Evolutionary conservation across 37 sponge, comb jelly and placozoan species (phyloP).

Genomic region (Chondrilla cf. caribensis): DNA sequence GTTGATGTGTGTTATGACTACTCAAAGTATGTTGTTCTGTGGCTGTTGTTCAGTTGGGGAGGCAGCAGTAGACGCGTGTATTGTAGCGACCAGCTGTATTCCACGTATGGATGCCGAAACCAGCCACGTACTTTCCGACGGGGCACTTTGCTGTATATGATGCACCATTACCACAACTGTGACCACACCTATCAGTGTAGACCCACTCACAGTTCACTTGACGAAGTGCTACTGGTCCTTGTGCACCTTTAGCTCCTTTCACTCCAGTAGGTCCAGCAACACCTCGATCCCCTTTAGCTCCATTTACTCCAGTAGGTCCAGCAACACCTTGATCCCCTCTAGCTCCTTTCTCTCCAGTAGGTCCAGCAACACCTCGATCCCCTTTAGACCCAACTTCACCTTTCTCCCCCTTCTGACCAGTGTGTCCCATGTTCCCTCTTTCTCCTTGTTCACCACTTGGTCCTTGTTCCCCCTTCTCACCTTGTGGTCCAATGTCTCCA

Average conservation of each 20-base stretch:
- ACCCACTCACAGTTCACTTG: no score
- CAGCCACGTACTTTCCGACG: not conserved
- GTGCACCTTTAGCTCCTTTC: no score
- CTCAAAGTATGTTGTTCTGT: no score
- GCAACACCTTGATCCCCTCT: conserved; percentile 4
- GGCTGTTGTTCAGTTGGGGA: not conserved
- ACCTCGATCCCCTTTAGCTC: not conserved
- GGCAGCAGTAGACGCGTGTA: conserved; percentile 1
- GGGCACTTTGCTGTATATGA: not conserved
- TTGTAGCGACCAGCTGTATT: not conserved
- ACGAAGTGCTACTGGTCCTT: no score
- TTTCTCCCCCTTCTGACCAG: not conserved
- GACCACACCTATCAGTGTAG: conserved; percentile 13
- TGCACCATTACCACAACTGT: not conserved
- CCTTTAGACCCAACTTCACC: not conserved
- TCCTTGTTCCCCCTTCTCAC: conserved; percentile 9
- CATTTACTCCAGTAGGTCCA: not conserved
- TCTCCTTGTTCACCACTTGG: conserved; percentile 3
- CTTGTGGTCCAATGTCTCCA: not conserved
- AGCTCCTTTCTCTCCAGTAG: not conserved
- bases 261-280: not conserved
- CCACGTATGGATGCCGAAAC: not conserved
- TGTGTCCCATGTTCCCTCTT: not conserved
- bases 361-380: not conserved
- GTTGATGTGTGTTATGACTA: no score